phyloP scores from a whole-genome alignment of 1,140 invertebrate genomes.

The Rhopalosiphum padi region DNA sequence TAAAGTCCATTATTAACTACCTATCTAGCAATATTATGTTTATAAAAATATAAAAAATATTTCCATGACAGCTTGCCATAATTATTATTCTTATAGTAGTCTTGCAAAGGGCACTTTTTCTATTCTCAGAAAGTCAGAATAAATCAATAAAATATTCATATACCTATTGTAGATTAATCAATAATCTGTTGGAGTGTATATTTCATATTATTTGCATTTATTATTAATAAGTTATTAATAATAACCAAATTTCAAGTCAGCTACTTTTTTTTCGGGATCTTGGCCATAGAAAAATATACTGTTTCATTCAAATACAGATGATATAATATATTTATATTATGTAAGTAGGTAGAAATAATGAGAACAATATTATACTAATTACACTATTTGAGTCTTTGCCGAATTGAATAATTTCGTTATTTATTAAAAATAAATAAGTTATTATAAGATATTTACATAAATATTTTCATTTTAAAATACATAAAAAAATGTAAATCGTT shows the following conservation, averaged over 20 bases:
- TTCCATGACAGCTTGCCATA: background rate
- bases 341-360: background rate
- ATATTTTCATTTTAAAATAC: background rate
- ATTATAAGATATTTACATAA: background rate
- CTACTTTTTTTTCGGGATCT: no score
- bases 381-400: background rate
- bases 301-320: background rate
- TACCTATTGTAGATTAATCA: background rate
- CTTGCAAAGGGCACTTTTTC: background rate
- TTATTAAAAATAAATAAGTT: background rate
- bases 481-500: background rate
- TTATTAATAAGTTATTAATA: background rate
- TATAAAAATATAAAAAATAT: background rate
- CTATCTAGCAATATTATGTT: background rate
- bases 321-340: background rate
- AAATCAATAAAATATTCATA: background rate
- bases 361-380: background rate
- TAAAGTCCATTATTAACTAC: background rate
- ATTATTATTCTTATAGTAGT: background rate
- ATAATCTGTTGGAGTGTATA: background rate
- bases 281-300: background rate
- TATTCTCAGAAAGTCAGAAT: background rate
- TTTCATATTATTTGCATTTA: background rate
- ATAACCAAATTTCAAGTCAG: no score
- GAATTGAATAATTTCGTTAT: background rate